These are phyloP conservation scores for Oenanthe melanoleuca DNA, from an alignment of 2,113 vertebrate genomes.

Conservation along the genomic window DNA sequence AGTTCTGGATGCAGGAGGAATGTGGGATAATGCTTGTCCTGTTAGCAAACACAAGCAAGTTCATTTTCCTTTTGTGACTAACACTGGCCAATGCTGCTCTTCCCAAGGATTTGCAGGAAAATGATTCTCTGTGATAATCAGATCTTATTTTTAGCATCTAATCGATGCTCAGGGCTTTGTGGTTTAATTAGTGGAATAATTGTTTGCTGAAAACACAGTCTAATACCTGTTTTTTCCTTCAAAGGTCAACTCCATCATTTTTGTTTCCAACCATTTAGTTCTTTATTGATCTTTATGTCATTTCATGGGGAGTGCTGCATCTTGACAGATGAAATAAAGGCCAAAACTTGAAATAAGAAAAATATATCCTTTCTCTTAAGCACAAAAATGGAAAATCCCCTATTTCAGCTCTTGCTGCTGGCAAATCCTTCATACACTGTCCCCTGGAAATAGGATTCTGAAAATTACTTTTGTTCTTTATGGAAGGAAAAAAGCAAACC, in stretches of 20 bases:
- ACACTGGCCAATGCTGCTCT: neutral
- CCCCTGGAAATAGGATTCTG: neutral
- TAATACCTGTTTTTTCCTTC: slow-evolving; percentile 48
- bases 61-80: neutral
- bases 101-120: slow-evolving; percentile 51
- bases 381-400: neutral
- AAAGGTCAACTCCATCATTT: slow-evolving; percentile 52
- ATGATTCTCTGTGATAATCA: slow-evolving; percentile 59
- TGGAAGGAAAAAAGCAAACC: neutral
- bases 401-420: neutral
- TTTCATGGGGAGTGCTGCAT: neutral
- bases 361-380: neutral
- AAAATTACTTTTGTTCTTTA: neutral
- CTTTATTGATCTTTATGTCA: slow-evolving; percentile 50
- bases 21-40: neutral
- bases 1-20: neutral
- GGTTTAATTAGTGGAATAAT: slow-evolving; percentile 70
- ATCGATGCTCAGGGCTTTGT: slow-evolving; percentile 65
- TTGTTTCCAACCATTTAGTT: slow-evolving; percentile 35
- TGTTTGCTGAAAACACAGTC: slow-evolving; percentile 51
- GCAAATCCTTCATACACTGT: neutral
- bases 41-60: neutral
- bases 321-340: neutral
- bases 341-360: slow-evolving; percentile 10
- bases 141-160: slow-evolving; percentile 67